Percentiles rank a stretch among this genome's conserved stretches.
These are phyloP conservation scores for Scortum barcoo DNA, from an alignment of 2,113 vertebrate genomes.

Conservation along the genomic window DNA sequence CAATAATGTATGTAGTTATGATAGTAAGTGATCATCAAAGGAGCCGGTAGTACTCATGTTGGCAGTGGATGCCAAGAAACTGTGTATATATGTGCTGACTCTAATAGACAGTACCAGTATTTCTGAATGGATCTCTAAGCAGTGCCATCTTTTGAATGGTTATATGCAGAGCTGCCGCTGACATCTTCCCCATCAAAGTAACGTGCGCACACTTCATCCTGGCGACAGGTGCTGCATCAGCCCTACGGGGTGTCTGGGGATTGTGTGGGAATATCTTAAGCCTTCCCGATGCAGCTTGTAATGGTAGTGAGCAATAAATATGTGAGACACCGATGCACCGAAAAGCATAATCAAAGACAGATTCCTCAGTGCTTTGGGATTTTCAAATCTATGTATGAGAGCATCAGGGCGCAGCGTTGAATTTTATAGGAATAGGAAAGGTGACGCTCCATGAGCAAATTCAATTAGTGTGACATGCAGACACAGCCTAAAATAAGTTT, in stretches of 20 bases:
- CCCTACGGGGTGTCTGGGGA: constrained; percentile 37
- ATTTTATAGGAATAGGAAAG: constrained; percentile 17
- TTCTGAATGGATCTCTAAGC: constrained; percentile 25
- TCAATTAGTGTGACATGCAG: constrained; percentile 1
- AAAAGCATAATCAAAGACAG: constrained; percentile 30
- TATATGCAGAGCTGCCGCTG: constrained; percentile 40
- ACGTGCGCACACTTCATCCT: constrained; percentile 50
- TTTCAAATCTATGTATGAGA: constrained; percentile 27
- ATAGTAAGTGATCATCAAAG: constrained; percentile 37
- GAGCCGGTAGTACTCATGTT: not conserved
- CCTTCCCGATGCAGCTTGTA: constrained; percentile 32
- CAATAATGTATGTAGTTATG: constrained; percentile 12
- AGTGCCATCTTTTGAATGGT: constrained; percentile 25
- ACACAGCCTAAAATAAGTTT: constrained; percentile 9
- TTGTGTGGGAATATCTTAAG: constrained; percentile 56
- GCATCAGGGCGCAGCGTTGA: not conserved
- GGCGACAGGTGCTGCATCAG: constrained; percentile 62
- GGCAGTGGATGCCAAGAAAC: constrained; percentile 9
- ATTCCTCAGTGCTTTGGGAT: constrained; percentile 26
- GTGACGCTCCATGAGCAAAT: constrained; percentile 16
- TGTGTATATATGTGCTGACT: constrained; percentile 16
- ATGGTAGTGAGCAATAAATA: constrained; percentile 57
- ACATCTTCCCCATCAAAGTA: constrained; percentile 59
- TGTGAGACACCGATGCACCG: constrained; percentile 20
- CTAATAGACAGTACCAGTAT: constrained; percentile 16